phyloP scores from a whole-genome alignment of 2,113 vertebrate species.

The Percina caprodes region DNA sequence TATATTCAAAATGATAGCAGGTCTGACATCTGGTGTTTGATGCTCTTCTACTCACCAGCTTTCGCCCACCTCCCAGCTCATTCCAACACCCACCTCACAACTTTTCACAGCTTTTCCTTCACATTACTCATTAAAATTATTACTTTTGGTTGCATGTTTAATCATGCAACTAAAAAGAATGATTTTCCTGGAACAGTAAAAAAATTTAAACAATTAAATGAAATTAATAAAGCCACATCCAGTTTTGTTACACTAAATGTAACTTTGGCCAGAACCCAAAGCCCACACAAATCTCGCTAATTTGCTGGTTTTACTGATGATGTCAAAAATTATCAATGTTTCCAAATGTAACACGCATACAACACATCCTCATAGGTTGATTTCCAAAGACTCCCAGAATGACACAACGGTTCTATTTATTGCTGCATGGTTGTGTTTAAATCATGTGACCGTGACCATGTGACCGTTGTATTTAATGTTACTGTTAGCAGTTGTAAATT shows the following conservation, averaged over 20 bases:
- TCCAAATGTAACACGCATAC: too few species aligned
- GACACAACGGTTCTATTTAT: too few species aligned
- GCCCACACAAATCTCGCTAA: neutral
- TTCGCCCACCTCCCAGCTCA: neutral
- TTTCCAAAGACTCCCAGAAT: too few species aligned
- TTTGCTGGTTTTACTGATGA: slow-evolving; percentile 9
- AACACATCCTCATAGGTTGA: too few species aligned
- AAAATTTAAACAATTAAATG: neutral
- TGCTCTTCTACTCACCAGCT: slow-evolving; percentile 25
- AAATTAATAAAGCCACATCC: neutral
- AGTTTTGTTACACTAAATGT: neutral
- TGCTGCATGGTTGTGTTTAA: too few species aligned
- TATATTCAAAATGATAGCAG: slow-evolving; percentile 76
- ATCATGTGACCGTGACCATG: too few species aligned
- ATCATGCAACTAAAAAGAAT: too few species aligned
- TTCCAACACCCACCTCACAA: slow-evolving; percentile 11
- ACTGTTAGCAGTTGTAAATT: too few species aligned
- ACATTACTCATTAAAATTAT: neutral
- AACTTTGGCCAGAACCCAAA: neutral
- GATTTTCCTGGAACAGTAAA: neutral
- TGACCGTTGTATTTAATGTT: too few species aligned
- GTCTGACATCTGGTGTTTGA: slow-evolving; percentile 60
- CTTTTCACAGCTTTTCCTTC: neutral
- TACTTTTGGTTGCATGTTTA: neutral
- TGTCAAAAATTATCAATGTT: too few species aligned